These are phyloP conservation scores for Tapirus terrestris DNA, from an alignment of 2,113 vertebrate species.

Conservation along the genomic window DNA sequence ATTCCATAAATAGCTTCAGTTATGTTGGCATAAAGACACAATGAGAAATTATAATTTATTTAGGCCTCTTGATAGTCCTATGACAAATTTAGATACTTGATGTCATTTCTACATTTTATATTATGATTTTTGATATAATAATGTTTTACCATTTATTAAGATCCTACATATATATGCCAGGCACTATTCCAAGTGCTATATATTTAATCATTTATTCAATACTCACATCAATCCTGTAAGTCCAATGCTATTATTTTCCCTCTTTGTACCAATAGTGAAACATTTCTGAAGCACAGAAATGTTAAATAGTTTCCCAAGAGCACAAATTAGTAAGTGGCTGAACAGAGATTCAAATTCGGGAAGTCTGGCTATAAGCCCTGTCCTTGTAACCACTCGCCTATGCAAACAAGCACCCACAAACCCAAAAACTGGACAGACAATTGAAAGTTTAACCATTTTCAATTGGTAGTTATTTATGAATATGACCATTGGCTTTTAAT, in stretches of 20 bases:
- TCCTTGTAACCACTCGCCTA: neutral
- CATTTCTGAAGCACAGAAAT: neutral
- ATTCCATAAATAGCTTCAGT: conserved; percentile 1
- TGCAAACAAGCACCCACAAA: neutral
- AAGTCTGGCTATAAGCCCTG: neutral
- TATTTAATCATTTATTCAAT: neutral
- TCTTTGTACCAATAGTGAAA: neutral
- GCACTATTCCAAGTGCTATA: neutral
- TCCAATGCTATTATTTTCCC: neutral
- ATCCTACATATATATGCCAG: neutral
- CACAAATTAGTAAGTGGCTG: neutral
- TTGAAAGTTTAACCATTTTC: neutral
- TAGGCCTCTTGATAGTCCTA: neutral
- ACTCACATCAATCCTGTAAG: neutral
- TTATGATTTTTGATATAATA: conserved; percentile 5
- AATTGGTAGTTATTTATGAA: neutral
- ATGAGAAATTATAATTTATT: neutral
- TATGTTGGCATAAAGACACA: neutral
- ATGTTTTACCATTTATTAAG: conserved; percentile 28
- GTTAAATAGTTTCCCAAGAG: neutral
- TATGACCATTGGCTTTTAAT: neutral
- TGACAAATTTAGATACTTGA: conserved; percentile 36
- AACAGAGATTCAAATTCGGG: neutral
- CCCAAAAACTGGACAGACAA: neutral
- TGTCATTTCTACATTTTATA: neutral